A percentile compares a stretch with the other conserved stretches of the same genome.
Conservation (phyloP, 2,888 invertebrate species). For the Gnatocerus cornutus region DNA sequence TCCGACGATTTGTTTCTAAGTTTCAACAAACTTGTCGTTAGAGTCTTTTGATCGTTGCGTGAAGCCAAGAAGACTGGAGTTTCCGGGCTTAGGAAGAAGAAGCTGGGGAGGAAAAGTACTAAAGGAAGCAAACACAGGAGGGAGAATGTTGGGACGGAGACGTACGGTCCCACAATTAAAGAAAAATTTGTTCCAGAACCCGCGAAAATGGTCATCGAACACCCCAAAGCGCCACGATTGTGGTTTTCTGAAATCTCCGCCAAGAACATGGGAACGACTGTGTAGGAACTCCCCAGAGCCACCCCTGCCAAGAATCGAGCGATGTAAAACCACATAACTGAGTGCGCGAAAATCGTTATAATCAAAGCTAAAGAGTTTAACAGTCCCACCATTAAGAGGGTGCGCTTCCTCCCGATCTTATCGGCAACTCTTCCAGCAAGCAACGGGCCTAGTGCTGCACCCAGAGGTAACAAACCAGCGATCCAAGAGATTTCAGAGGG, state of each 20-base stretch:
- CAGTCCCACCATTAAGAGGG: constrained; percentile 76
- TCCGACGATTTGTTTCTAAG: constrained; percentile 38
- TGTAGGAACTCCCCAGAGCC: constrained; percentile 80
- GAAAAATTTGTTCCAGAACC: constrained; percentile 43
- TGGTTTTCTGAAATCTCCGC: constrained; percentile 88
- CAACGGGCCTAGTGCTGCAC: constrained; percentile 51
- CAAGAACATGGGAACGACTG: constrained; percentile 87
- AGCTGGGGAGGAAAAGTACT: constrained; percentile 53
- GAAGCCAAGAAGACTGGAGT: constrained; percentile 57
- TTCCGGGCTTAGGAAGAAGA: constrained; percentile 58
- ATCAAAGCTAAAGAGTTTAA: constrained; percentile 82
- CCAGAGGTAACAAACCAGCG: constrained; percentile 50
- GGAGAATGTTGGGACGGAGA: constrained; percentile 54
- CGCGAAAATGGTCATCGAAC: constrained; percentile 49
- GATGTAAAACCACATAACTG: constrained; percentile 72
- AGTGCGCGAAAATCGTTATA: constrained; percentile 75
- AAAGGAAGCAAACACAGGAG: constrained; percentile 56
- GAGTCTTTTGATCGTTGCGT: constrained; percentile 75
- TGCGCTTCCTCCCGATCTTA: constrained; percentile 80
- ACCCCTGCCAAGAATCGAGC: constrained; percentile 78
- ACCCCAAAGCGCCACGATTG: constrained; percentile 78
- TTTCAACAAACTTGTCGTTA: constrained; percentile 72
- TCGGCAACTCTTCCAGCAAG: constrained; percentile 71
- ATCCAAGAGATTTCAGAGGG: constrained; percentile 52
- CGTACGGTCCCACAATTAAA: constrained; percentile 54